Base-by-base conservation (phyloP, 1,140 invertebrate species). In the Littorina saxatilis region DNA sequence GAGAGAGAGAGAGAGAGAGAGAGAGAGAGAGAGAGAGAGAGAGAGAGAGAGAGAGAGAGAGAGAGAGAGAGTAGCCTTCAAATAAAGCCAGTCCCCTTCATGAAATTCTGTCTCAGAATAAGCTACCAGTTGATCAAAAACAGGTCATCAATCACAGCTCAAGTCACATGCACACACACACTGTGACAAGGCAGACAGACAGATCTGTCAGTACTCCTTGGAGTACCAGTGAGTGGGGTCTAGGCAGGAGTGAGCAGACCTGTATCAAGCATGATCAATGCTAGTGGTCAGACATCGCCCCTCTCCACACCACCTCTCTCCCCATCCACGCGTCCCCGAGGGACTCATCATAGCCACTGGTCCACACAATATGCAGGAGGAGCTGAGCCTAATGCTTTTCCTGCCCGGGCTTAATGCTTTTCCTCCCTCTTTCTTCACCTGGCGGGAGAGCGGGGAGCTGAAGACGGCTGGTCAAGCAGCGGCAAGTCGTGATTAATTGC, bases 361-460 rank as follows among this genome's bases (percentile, higher is more conserved):
- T 35, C 66, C 15, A 2, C 29, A 32, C 66, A 68, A 68, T 11
- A 39, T 39, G 35, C 5, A 15, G 35, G 39, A 35, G 35, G 35
- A 68, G 66, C 66, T 15, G 66, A 68, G 17, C n/a, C 66, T 68
- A 39, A 68, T 39, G 66, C 37, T 39, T 68, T 68, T 35, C 66
- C 66, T 68, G 9, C 35, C 37, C 66, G 1, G 35, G 66, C 32
- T 35, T 68, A 68, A 68, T 68, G 66, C 66, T 68, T 68, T 68
- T 68, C 66, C 66, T 68, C 29, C 66, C 66, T 47, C 43, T 68
- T 39, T 68, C 66, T 40, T 68, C 66, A 68, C 66, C 66, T 68
- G 66, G 66, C 66, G 66, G 32, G 15, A 20, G 66, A 32, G 66
- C 3, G 37, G 35, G 13, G 27, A 0, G 35, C 1, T 39, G 66